Percentiles rank a stretch among this genome's conserved stretches.
phyloP scores from a whole-genome alignment of 2,888 invertebrate species.

The Abrostola triplasia region DNA sequence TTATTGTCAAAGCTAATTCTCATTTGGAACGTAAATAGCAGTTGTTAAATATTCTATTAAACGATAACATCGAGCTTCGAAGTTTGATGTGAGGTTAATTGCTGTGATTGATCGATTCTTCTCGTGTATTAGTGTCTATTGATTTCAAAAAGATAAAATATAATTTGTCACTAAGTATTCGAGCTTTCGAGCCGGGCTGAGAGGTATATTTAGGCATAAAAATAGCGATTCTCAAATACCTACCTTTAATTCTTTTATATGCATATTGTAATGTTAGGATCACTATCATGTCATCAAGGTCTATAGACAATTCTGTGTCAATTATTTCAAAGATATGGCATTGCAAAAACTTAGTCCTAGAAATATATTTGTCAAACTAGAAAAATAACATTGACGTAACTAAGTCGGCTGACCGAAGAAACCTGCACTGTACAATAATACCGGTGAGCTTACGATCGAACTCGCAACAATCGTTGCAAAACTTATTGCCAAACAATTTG shows the following conservation, averaged over 20 bases:
- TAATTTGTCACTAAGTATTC: slow-evolving; percentile 35
- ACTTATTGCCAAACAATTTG: slow-evolving; percentile 62
- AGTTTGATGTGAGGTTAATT: slow-evolving; percentile 74
- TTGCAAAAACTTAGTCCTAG: slow-evolving; percentile 29
- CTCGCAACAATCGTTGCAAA: slow-evolving; percentile 53
- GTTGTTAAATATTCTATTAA: slow-evolving; percentile 80
- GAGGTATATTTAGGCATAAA: neutral
- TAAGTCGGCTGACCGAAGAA: slow-evolving; percentile 42
- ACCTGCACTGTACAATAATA: slow-evolving; percentile 15
- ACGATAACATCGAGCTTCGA: slow-evolving; percentile 77
- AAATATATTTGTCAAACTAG: slow-evolving; percentile 22
- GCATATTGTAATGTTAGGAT: neutral
- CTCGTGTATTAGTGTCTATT: slow-evolving; percentile 57
- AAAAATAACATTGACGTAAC: slow-evolving; percentile 38
- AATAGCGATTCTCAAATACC: neutral
- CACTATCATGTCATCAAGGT: too few species aligned
- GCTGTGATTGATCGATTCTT: slow-evolving; percentile 80
- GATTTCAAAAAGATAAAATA: slow-evolving; percentile 45
- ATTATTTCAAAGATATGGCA: neutral
- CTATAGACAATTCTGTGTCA: slow-evolving; percentile 5
- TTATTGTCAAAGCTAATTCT: slow-evolving; percentile 31
- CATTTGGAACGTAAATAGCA: slow-evolving; percentile 58
- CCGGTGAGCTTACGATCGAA: slow-evolving; percentile 19
- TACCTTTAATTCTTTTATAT: too few species aligned
- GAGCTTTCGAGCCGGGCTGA: neutral